A percentile compares a stretch with the other conserved stretches of the same genome.
phyloP scores from a whole-genome alignment of 2,888 invertebrate species.

The Empis stercorea region DNA sequence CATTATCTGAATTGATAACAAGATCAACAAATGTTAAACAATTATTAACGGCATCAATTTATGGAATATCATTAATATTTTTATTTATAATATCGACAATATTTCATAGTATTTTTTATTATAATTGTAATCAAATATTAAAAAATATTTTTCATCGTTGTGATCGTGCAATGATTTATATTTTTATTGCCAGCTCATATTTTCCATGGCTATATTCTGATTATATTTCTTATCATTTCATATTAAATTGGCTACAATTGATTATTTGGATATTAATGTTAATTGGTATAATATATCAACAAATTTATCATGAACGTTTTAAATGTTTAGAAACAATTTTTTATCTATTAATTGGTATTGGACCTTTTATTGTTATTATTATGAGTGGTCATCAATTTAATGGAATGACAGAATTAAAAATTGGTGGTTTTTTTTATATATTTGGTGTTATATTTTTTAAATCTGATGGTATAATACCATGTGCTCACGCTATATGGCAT shows the following conservation, averaged over 20 bases:
- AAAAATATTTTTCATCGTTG: conserved; percentile 84
- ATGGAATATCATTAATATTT: conserved; percentile 71
- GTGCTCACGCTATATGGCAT: conserved; percentile 98
- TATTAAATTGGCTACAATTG: conserved; percentile 63
- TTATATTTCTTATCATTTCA: conserved; percentile 46
- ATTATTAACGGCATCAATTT: conserved; percentile 67
- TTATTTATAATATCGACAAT: conserved; percentile 80
- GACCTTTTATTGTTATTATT: conserved; percentile 69
- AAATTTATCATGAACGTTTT: conserved; percentile 87
- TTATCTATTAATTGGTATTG: conserved; percentile 79
- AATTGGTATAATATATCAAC: conserved; percentile 89
- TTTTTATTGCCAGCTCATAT: conserved; percentile 95
- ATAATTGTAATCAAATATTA: conserved; percentile 39
- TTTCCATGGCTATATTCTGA: conserved; percentile 87
- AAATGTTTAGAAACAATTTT: conserved; percentile 84
- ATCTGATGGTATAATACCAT: conserved; percentile 84
- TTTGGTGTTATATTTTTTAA: conserved; percentile 90
- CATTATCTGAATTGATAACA: conserved; percentile 57
- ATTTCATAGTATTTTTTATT: conserved; percentile 68
- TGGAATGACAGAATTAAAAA: conserved; percentile 70
- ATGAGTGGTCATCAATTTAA: conserved; percentile 64
- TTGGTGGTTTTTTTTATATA: conserved; percentile 80
- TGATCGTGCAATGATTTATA: conserved; percentile 93
- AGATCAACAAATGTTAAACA: conserved; percentile 63
- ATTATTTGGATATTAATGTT: conserved; percentile 81